Evolutionary conservation across 2,888 invertebrate genomes (phyloP).

Genomic region (Ormyrus nitidulus): DNA sequence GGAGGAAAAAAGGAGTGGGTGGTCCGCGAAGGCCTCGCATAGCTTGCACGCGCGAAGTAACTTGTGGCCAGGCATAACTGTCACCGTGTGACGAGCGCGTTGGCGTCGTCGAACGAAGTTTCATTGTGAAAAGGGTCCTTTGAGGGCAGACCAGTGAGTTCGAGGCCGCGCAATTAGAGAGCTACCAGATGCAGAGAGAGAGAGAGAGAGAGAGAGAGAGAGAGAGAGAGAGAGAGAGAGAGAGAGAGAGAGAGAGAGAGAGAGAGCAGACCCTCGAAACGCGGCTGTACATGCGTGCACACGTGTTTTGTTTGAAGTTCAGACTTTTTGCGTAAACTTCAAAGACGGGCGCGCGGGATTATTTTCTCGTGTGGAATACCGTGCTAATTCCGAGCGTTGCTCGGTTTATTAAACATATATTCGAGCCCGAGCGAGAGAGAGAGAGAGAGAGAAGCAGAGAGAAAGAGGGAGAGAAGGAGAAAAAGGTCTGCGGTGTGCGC

Average conservation of each 20-base stretch:
- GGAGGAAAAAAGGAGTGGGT: conserved; percentile 2
- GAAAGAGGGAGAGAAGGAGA: too few relatives aligned
- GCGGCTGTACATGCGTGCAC: too few relatives aligned
- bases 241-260: not conserved
- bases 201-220: not conserved
- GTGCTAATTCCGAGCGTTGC: conserved; percentile 11
- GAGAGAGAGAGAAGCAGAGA: too few relatives aligned
- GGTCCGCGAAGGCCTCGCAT: not conserved
- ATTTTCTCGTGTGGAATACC: conserved; percentile 7
- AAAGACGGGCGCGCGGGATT: conserved; percentile 23
- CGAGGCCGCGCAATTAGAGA: conserved; percentile 44
- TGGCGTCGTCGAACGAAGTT: conserved; percentile 34
- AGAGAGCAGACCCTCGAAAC: too few relatives aligned
- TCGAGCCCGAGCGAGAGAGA: not conserved
- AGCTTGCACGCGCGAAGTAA: conserved; percentile 20
- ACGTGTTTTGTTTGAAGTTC: conserved; percentile 14
- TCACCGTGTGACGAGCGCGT: conserved; percentile 1
- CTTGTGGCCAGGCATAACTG: conserved; percentile 31
- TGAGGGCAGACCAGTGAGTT: not conserved
- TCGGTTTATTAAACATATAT: conserved; percentile 27
- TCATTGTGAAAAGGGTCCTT: conserved; percentile 40
- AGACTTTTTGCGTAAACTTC: conserved; percentile 30
- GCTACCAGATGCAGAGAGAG: conserved; percentile 7
- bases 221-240: not conserved
- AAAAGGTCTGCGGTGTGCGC: not conserved